Percentiles rank a stretch among this genome's conserved stretches.
These are phyloP conservation scores for Paralvinella palmiformis DNA, from an alignment of 1,140 invertebrate species.

Conservation along the genomic window DNA sequence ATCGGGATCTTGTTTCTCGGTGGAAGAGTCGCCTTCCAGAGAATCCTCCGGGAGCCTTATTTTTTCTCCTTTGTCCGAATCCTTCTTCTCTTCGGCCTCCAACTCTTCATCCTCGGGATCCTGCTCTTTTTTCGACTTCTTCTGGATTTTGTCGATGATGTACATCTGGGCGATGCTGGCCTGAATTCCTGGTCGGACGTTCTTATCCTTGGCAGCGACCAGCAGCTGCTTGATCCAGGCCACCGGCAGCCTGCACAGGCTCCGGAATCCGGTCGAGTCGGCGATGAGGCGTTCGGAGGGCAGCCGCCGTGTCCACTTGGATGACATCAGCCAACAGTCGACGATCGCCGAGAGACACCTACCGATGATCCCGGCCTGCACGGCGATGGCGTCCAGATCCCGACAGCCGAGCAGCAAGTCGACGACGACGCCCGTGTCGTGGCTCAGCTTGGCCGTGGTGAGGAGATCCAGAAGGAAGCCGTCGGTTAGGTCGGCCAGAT, in stretches of 20 bases:
- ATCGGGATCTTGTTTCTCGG: neutral
- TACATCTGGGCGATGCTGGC: conserved; percentile 32
- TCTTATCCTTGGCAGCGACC: conserved; percentile 26
- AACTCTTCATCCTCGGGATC: conserved; percentile 17
- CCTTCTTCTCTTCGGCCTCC: conserved; percentile 8
- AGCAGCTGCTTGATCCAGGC: conserved; percentile 37
- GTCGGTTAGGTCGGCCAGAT: conserved; percentile 39
- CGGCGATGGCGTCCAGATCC: conserved; percentile 32
- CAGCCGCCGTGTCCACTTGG: conserved; percentile 3
- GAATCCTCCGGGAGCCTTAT: conserved; percentile 4
- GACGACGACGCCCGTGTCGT: neutral
- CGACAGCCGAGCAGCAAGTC: conserved; percentile 21
- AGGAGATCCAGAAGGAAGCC: conserved; percentile 41
- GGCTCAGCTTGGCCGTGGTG: conserved; percentile 37
- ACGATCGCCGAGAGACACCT: conserved; percentile 36
- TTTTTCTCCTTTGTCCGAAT: conserved; percentile 10
- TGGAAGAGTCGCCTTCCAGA: neutral
- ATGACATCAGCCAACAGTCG: conserved; percentile 33
- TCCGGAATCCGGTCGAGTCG: conserved; percentile 10
- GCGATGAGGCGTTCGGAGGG: neutral
- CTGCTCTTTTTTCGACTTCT: neutral
- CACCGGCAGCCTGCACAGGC: conserved; percentile 28
- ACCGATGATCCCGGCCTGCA: conserved; percentile 31
- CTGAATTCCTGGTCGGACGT: conserved; percentile 26
- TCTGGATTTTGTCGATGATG: conserved; percentile 16